Conservation (phyloP, 2,888 invertebrate species). For the Gastracanthus pulcherrimus region DNA sequence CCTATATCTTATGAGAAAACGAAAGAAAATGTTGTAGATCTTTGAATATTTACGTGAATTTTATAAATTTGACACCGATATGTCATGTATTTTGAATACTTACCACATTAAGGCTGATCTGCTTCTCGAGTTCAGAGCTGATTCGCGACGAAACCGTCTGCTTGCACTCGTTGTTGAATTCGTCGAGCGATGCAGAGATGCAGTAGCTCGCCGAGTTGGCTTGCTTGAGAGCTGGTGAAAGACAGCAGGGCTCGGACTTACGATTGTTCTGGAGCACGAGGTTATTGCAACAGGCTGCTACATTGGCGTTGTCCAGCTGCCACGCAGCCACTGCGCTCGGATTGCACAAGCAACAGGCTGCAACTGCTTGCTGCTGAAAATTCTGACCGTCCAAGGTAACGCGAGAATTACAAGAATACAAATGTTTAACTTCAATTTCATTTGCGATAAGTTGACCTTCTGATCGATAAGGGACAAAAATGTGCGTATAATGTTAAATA, state of each 20-base stretch:
- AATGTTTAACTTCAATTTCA: too few species aligned
- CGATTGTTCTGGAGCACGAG: neutral
- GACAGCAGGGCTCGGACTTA: constrained; percentile 35
- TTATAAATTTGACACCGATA: too few species aligned
- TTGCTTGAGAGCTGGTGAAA: constrained; percentile 3
- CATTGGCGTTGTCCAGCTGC: constrained; percentile 4
- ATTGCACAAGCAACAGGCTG: constrained; percentile 14
- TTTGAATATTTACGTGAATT: too few species aligned
- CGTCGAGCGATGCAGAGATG: constrained; percentile 27
- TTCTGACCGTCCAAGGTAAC: too few species aligned
- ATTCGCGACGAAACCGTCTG: constrained; percentile 31
- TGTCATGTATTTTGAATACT: neutral
- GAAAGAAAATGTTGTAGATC: too few species aligned
- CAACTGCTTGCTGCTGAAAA: neutral
- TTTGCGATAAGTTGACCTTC: too few species aligned
- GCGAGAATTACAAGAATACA: too few species aligned
- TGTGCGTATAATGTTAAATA: too few species aligned
- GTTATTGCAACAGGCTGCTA: constrained; percentile 1
- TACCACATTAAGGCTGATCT: neutral
- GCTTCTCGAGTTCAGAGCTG: constrained; percentile 30
- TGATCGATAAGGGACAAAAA: too few species aligned
- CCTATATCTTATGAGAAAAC: too few species aligned
- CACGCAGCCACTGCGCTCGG: neutral
- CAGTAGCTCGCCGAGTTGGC: constrained; percentile 24
- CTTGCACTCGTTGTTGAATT: constrained; percentile 35